Base-by-base conservation (phyloP, 2,888 invertebrate genomes). In the Ceratothoa steindachneri region DNA sequence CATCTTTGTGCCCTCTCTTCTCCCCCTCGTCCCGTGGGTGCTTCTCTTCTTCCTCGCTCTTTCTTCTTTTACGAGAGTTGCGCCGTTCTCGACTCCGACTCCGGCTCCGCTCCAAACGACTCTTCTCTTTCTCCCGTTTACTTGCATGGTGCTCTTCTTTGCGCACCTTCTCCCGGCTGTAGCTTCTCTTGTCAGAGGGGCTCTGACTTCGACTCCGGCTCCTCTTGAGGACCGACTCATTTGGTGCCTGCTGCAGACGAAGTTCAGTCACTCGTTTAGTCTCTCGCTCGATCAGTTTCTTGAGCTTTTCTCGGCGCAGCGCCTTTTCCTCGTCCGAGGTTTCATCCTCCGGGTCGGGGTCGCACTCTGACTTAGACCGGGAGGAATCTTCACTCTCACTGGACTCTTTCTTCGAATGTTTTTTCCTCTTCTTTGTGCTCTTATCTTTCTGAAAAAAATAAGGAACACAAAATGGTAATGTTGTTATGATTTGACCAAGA, bases 271-370 rank as follows among this genome's bases (percentile, higher is more conserved):
- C 60, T 12, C 19, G n/a, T 3, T 24, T n/a, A n/a, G 27, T 60
- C 27, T 60, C 60, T 2, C 22, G n/a, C 12, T 60, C 60, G 1
- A 60, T 60, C 27, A 60, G 27, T 24, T 24, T 24, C 27, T 60
- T 60, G 12, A 60, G 1, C 27, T 60, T n/a, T 24, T 60, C 27
- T 9, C 60, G 19, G 12, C 60, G 19, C n/a, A 24, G n/a, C 27
- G 60, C 60, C 60, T 60, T 60, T 60, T 60, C 60, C 27, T 60
- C 60, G 24, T 60, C 60, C 19, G 60, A 60, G 12, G 60, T 60
- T 24, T 60, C 60, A 12, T 24, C 24, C 12, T 60, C 60, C 2
- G 22, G n/a, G 2, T 24, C 27, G 12, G 60, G 12, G 24, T 60
- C 24, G 2, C 22, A 24, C 2, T 51, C 19, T 51, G 52, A 15